These are phyloP conservation scores for Lathamus discolor DNA, from an alignment of 2,113 vertebrate species.

Conservation along the genomic window DNA sequence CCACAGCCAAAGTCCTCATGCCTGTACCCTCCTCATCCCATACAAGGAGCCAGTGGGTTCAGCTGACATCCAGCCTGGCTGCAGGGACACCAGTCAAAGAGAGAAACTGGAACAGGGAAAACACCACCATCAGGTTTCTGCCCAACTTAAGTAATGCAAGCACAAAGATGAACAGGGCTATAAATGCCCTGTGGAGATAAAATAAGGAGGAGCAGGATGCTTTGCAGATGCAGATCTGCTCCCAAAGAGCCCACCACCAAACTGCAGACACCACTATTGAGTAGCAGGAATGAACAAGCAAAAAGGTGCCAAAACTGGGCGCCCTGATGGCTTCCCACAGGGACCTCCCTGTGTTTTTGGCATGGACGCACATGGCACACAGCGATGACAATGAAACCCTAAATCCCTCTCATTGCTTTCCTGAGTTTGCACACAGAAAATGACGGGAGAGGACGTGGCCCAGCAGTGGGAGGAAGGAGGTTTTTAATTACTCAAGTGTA, in stretches of 20 bases:
- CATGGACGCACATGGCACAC: background rate
- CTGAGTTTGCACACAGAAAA: background rate
- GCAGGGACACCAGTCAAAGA: background rate
- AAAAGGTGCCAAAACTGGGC: background rate
- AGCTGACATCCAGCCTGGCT: background rate
- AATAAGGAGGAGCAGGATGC: background rate
- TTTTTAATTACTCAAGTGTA: slow-evolving; percentile 39
- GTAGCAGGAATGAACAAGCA: background rate
- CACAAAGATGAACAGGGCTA: background rate
- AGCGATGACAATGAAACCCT: background rate
- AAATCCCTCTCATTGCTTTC: background rate
- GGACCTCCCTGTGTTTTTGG: background rate
- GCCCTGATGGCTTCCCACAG: background rate
- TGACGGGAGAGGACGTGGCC: slow-evolving; percentile 23
- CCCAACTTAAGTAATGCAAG: background rate
- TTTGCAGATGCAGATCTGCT: background rate
- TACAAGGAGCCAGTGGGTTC: background rate
- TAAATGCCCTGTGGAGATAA: background rate
- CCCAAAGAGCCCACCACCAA: background rate
- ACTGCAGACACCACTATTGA: background rate
- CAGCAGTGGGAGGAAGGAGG: background rate
- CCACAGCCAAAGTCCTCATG: background rate
- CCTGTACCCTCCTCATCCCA: background rate
- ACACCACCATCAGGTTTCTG: background rate
- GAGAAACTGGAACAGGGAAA: background rate